Conservation (phyloP, 2,797 vertebrate species). For the Gymnodraco acuticeps region DNA sequence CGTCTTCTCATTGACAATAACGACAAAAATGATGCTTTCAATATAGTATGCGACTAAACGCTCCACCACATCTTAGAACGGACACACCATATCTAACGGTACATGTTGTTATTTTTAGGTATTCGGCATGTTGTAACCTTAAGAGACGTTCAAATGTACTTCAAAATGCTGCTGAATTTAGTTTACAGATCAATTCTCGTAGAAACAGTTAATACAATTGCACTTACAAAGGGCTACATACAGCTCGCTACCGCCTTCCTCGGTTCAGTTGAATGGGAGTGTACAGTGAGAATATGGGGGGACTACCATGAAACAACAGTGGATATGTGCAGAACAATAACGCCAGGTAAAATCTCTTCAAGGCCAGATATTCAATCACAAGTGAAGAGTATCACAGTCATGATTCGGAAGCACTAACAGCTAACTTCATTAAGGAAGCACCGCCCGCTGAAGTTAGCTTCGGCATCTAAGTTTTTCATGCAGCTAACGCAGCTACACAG, state of each 20-base stretch:
- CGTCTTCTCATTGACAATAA: neutral
- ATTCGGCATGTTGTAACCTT: accelerated
- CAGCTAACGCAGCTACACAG: neutral
- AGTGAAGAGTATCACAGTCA: neutral
- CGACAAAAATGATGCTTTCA: neutral
- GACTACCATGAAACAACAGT: neutral
- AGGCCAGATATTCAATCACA: neutral
- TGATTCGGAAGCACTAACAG: neutral
- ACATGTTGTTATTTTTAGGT: neutral
- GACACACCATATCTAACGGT: neutral
- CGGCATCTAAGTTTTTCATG: neutral
- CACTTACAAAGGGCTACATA: slow-evolving; percentile 2
- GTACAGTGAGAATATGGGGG: neutral
- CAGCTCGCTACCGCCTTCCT: slow-evolving; percentile 19
- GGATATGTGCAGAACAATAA: neutral
- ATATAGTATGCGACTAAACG: neutral
- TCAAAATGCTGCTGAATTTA: neutral
- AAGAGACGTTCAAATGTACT: accelerated
- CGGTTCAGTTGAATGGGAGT: neutral
- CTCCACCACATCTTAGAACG: neutral
- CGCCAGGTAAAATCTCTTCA: neutral
- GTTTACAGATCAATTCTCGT: neutral
- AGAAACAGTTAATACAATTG: neutral
- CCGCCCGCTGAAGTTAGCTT: neutral
- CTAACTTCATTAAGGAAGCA: neutral